Conservation (phyloP, 2,113 vertebrate species). For the Erpornis zantholeuca region DNA sequence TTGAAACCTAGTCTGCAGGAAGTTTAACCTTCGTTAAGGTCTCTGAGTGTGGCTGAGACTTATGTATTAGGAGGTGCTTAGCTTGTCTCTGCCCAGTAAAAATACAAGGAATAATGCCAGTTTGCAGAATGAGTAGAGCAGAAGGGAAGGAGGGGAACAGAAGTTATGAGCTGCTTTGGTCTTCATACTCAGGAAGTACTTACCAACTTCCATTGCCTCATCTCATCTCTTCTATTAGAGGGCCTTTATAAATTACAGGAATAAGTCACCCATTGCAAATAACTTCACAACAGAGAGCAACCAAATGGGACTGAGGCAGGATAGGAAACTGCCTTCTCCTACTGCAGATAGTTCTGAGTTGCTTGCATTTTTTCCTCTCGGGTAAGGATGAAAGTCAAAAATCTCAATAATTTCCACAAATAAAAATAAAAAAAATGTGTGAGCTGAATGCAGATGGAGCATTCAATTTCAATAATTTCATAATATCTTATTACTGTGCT, state of each 20-base stretch:
- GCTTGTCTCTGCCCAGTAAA: neutral
- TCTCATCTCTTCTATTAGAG: slow-evolving; percentile 1
- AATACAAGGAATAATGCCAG: neutral
- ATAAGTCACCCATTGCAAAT: neutral
- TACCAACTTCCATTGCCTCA: slow-evolving; percentile 53
- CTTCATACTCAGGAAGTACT: slow-evolving; percentile 18
- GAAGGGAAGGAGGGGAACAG: neutral
- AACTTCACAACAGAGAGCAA: neutral
- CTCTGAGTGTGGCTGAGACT: neutral
- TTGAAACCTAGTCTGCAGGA: slow-evolving; percentile 28
- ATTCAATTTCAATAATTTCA: neutral
- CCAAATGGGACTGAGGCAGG: neutral
- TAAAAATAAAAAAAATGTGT: neutral
- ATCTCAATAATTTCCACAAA: slow-evolving; percentile 1
- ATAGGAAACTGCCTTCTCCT: neutral
- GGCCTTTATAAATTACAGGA: slow-evolving; percentile 24
- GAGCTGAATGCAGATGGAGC: neutral
- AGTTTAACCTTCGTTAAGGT: slow-evolving; percentile 6
- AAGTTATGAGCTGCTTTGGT: slow-evolving; percentile 38
- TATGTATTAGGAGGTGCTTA: neutral
- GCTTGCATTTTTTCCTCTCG: neutral
- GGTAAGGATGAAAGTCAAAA: neutral
- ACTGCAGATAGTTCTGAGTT: neutral
- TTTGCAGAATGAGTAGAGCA: neutral
- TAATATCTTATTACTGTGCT: neutral